Conservation (phyloP, 30 jellyfish, hydroid and myxozoan species). For the Aurelia coerulea region DNA sequence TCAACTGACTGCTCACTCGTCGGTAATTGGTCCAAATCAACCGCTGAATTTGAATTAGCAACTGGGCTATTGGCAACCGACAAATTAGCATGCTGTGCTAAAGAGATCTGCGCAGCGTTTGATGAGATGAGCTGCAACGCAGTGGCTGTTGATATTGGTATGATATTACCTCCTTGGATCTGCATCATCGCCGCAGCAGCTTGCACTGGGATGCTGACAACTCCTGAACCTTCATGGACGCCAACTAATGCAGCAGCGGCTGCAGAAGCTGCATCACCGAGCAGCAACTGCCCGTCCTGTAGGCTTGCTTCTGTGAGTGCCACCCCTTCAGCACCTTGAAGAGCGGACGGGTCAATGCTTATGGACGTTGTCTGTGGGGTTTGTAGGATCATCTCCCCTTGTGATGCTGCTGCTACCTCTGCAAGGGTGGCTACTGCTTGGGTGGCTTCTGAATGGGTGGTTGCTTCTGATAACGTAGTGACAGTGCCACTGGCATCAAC, state of each 20-base stretch:
- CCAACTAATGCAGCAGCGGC: constrained; percentile 96
- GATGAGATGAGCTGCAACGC: constrained; percentile 79
- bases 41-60: constrained; percentile 49
- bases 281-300: constrained; percentile 92
- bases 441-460: constrained; percentile 95
- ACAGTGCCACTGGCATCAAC: constrained; percentile 98
- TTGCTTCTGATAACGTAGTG: constrained; percentile 92
- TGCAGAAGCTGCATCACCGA: constrained; percentile 90
- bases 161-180: constrained; percentile 91
- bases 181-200: constrained; percentile 99
- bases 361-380: constrained; percentile 60
- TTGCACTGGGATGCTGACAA: constrained; percentile 93
- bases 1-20: constrained; percentile 38
- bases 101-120: constrained; percentile 65
- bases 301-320: constrained; percentile 82
- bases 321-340: constrained; percentile 74
- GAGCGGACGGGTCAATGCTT: constrained; percentile 74
- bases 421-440: constrained; percentile 99
- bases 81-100: constrained; percentile 36
- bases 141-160: constrained; percentile 79
- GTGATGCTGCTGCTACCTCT: constrained; percentile 98
- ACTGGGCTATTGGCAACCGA: constrained; percentile 39
- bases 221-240: constrained; percentile 88
- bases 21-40: constrained; percentile 50
- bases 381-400: constrained; percentile 85